Evolutionary conservation across 2,113 vertebrate species (phyloP).

Genomic region (Rhynchopsitta pachyrhyncha): DNA sequence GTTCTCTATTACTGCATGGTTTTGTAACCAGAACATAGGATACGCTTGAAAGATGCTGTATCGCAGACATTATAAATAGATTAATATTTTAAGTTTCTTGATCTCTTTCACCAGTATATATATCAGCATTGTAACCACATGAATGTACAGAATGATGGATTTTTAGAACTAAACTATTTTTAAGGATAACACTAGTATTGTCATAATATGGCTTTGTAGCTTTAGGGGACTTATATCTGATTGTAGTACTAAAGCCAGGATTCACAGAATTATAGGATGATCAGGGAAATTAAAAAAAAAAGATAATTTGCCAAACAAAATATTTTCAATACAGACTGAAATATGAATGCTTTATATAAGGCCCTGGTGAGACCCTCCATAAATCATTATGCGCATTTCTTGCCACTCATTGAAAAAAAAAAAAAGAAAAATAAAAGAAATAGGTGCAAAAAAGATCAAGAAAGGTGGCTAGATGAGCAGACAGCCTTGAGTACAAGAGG

Average conservation of each 20-base stretch:
- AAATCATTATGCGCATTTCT: neutral
- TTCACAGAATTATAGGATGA: neutral
- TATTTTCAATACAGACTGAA: neutral
- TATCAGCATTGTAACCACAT: neutral
- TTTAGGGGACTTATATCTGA: neutral
- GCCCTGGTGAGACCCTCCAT: neutral
- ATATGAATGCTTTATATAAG: neutral
- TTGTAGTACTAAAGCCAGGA: neutral
- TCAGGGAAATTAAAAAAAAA: neutral
- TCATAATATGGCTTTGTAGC: neutral
- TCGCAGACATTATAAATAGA: neutral
- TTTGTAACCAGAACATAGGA: neutral
- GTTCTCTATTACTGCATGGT: neutral
- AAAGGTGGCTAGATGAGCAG: neutral
- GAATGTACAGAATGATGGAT: neutral
- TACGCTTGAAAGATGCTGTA: neutral
- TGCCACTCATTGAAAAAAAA: neutral
- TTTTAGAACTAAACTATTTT: neutral
- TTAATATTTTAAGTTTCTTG: neutral
- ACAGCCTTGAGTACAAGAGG: neutral
- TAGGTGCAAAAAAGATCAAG: neutral
- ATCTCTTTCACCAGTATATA: neutral
- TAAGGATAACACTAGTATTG: neutral
- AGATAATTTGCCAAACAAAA: neutral
- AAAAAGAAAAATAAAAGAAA: neutral